Conservation (phyloP, 1,140 invertebrate species). For the Mycetomoellerius zeteki region DNA sequence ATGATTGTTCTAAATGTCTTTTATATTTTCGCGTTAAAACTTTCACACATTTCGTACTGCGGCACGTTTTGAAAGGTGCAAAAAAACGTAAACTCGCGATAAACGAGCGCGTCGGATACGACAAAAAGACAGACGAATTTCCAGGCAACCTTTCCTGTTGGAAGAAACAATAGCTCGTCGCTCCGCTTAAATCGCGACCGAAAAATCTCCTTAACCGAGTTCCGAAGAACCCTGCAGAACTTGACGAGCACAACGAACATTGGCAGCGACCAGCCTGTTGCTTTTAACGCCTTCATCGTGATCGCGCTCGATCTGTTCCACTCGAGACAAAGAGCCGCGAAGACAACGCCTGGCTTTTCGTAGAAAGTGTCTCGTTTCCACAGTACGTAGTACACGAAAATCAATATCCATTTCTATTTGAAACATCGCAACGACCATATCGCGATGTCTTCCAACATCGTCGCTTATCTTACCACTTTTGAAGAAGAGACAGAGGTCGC, state of each 20-base stretch:
- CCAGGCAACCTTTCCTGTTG: not conserved
- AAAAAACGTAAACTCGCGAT: constrained; percentile 38
- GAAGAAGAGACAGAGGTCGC: not conserved
- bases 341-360: constrained; percentile 45
- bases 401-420: constrained; percentile 62
- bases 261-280: constrained; percentile 49
- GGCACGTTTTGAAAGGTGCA: not conserved
- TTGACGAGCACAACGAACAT: constrained; percentile 38
- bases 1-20: not conserved
- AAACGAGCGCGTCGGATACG: constrained; percentile 35
- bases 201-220: constrained; percentile 55
- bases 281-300: constrained; percentile 24
- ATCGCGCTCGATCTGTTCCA: not conserved
- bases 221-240: constrained; percentile 49
- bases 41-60: not conserved
- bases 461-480: constrained; percentile 30
- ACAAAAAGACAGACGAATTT: constrained; percentile 13
- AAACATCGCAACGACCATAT: constrained; percentile 25
- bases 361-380: constrained; percentile 15
- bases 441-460: constrained; percentile 20
- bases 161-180: constrained; percentile 24
- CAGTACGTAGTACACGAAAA: constrained; percentile 33
- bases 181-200: constrained; percentile 37
- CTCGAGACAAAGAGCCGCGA: constrained; percentile 42
- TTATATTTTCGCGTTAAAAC: not conserved